Base-by-base conservation (phyloP, 64 coral and sea anemone genomes). In the Pachyseris speciosa region DNA sequence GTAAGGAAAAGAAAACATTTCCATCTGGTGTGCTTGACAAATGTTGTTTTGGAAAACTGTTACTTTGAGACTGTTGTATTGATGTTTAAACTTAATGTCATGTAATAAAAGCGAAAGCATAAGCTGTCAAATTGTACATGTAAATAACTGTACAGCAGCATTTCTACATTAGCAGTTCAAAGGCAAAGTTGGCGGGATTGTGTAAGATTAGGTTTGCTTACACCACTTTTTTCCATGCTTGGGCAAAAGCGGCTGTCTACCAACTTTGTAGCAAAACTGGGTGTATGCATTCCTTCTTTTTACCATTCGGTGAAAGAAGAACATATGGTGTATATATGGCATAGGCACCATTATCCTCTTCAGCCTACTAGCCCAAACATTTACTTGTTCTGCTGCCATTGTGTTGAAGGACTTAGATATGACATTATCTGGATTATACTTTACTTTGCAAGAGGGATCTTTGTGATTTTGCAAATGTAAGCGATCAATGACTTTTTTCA, bases 341-440 rank as follows among this genome's bases (percentile, higher is more conserved):
- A 83, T 63, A 38, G 31, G 11, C 17, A 31, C 30, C 7, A 83
- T 61, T 2, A 83, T 83, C 6, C 78, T 5, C 25, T 83, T 83
- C 27, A 83, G 37, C 37, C 78, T 59, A 34, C 78, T 83, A 7
- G 37, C 83, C 64, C 83, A 86, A 31, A 52, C 66, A 71, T 68
- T 68, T n/a, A 57, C 59, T 17, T 83, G 64, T 49, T 86, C 42
- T 4, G 83, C 83, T 30, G 63, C 65, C 83, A 86, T 86, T 26
- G 83, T 69, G 64, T 86, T 86, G 42, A 68, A 86, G 19, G 15
- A 16, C 9, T 67, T 28, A 16, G 83, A 28, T 26, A 68, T 4
- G 3, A 33, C 31, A 27, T 38, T 9, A 37, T 86, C 63, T 12
- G 63, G 83, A 71, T 53, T 38, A 66, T 86, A 86, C 1, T 48